Conservation (phyloP, 2,797 vertebrate species). For the Enteromius argenteus region DNA sequence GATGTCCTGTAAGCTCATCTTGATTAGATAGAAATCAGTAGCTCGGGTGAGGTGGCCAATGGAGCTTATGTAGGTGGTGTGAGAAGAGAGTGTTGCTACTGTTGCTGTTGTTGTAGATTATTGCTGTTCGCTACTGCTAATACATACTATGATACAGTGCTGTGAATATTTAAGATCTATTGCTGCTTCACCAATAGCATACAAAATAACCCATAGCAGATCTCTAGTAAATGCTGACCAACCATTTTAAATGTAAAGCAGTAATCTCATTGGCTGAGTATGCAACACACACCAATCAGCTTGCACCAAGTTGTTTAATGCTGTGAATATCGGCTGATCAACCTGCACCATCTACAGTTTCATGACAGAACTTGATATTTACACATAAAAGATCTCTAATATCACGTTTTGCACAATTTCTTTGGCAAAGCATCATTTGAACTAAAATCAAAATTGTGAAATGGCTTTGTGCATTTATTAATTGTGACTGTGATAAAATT, state of each 20-base stretch:
- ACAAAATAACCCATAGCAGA: not conserved
- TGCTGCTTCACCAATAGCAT: not conserved
- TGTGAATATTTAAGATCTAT: not conserved
- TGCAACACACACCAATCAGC: not conserved
- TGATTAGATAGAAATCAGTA: slow-evolving; percentile 31
- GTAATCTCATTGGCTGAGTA: not conserved
- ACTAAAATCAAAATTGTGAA: too few species aligned
- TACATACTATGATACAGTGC: not conserved
- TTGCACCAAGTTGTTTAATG: not conserved
- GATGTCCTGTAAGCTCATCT: slow-evolving; percentile 21
- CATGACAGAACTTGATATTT: not conserved
- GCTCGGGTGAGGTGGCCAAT: slow-evolving; percentile 4
- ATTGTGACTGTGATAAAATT: too few species aligned
- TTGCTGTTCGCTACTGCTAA: not conserved
- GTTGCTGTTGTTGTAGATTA: not conserved
- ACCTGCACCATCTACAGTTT: not conserved
- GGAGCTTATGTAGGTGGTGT: not conserved
- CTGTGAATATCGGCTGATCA: not conserved
- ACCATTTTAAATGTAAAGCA: not conserved
- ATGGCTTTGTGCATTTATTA: too few species aligned
- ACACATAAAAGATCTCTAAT: not conserved
- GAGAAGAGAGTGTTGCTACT: slow-evolving; percentile 10
- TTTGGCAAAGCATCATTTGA: not conserved
- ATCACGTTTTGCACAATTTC: not conserved
- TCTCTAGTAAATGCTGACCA: not conserved